Evolutionary conservation across 2,797 vertebrate species (phyloP), one percentile per base, ranked within the genome.

Genomic region (Sebastes diploproa): DNA sequence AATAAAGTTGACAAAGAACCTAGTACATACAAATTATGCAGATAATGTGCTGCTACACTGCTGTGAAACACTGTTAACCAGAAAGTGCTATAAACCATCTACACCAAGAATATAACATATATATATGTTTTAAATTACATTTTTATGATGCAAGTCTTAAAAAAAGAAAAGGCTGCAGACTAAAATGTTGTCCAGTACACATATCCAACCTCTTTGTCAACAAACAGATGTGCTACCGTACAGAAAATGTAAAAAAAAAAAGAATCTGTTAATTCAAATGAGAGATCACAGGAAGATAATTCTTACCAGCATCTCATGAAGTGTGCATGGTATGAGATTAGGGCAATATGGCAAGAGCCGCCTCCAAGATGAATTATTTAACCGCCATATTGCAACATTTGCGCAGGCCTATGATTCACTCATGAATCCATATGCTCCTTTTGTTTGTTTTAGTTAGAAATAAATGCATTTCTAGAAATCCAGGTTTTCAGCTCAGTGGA

Each of bases 331-430:
- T 73, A 50, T 75, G 50, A 83, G 83, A 84, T 87, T 71, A 70
- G 69, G 71, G 85, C 89, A 93, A 90, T 89, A 86, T 89, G 89
- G 87, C 86, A 82, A 38, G 56, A 84, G 65, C 82, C 65, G 60
- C 84, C 55, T 78, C 60, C 13, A 67, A 78, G 78, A 92, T 95
- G 2, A 94, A 95, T 95, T 93, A 95, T 94, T 94, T n/a, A 95
- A 68, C 23, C 72, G 72, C 82, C 91, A 95, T 91, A 93, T 93
- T 95, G 92, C 88, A 88, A 81, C 85, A 85, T 92, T 90, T 92
- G 88, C 81, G 62, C 72, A 58, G 27, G 72, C 81, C 88, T 80
- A 68, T 89, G 87, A 92, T 77, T 91, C 80, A 88, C 62, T 52
- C 70, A 84, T 90, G 80, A 73, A 86, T 90, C 90, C 89, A 91